Conservation (phyloP, 2,797 vertebrate genomes). For the Trachops cirrhosus region DNA sequence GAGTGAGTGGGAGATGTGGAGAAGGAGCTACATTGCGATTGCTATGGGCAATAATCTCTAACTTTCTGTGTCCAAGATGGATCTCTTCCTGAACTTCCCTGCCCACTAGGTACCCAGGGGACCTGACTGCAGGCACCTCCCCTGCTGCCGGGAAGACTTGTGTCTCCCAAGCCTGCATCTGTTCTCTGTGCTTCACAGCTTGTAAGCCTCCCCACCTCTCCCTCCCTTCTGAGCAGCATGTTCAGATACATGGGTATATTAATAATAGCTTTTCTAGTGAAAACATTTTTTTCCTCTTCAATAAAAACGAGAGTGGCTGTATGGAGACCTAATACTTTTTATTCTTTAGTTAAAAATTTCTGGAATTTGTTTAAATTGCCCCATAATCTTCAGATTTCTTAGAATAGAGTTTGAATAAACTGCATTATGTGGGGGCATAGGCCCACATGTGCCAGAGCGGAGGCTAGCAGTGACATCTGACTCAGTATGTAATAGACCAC, state of each 20-base stretch:
- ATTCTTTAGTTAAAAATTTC: neutral
- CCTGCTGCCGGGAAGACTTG: neutral
- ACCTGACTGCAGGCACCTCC: no score
- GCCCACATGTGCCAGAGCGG: neutral
- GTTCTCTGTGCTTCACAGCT: neutral
- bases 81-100: neutral
- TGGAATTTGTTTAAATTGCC: neutral
- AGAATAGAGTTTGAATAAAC: neutral
- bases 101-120: neutral
- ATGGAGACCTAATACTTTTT: neutral
- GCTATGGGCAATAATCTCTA: neutral
- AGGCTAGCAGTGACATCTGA: neutral
- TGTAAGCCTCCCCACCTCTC: no score
- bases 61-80: neutral
- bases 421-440: neutral
- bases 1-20: neutral
- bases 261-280: neutral
- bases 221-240: neutral
- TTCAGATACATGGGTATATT: neutral
- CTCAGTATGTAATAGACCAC: neutral
- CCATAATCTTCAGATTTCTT: neutral
- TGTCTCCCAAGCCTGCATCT: neutral
- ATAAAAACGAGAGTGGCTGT: slow-evolving; percentile 56
- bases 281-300: slow-evolving; percentile 24
- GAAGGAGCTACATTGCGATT: accelerated